Evolutionary conservation across 2,888 invertebrate genomes (phyloP).

Genomic region (Leptinotarsa haldemani): DNA sequence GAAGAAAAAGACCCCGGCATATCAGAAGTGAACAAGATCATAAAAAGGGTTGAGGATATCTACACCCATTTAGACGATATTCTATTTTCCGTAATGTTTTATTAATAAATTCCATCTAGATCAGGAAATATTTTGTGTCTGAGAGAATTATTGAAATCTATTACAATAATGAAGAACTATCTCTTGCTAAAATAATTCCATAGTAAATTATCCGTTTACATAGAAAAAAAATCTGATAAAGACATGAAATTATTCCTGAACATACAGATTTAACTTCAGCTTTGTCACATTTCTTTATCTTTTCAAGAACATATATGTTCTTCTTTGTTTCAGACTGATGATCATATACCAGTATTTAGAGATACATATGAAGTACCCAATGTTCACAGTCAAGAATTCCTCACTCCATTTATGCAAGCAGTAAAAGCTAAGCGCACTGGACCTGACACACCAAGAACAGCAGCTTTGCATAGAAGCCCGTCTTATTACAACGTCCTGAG

Average conservation of each 20-base stretch:
- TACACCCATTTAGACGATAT: constrained; percentile 52
- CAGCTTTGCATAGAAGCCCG: constrained; percentile 37
- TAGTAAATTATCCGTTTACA: neutral
- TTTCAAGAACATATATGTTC: neutral
- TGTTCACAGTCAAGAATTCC: constrained; percentile 45
- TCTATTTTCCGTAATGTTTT: constrained; percentile 34
- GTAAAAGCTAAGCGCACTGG: constrained; percentile 45
- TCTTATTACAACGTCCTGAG: constrained; percentile 52
- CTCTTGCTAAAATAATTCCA: neutral
- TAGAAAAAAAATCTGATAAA: neutral
- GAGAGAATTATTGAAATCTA: neutral
- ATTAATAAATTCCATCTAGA: neutral
- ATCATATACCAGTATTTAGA: constrained; percentile 35
- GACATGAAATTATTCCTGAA: neutral
- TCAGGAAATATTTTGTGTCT: constrained; percentile 2
- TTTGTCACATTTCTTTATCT: no score
- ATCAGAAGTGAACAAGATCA: constrained; percentile 51
- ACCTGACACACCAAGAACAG: constrained; percentile 13
- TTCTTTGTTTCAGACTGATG: constrained; percentile 35
- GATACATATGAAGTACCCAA: constrained; percentile 34
- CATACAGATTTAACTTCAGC: no score
- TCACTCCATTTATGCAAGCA: constrained; percentile 53
- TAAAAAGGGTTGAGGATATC: constrained; percentile 53
- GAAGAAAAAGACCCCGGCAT: constrained; percentile 32
- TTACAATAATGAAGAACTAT: neutral